Percentiles rank a stretch among this genome's conserved stretches.
phyloP scores from a whole-genome alignment of 2,113 vertebrate species.

The Rana temporaria region DNA sequence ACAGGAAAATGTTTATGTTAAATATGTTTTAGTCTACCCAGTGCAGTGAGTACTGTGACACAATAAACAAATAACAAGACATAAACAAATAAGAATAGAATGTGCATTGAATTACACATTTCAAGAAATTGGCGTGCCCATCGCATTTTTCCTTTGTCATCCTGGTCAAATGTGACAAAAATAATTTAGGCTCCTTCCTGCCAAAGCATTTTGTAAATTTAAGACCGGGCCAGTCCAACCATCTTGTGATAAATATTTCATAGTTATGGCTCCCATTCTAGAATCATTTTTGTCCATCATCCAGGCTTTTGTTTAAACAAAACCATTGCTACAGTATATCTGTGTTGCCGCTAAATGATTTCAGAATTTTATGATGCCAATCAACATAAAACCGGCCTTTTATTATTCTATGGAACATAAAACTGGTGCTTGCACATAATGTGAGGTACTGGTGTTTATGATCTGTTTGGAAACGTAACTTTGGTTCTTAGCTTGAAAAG shows the following conservation, averaged over 20 bases:
- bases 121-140: slow-evolving; percentile 36
- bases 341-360: neutral
- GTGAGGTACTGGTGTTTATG: slow-evolving; percentile 2
- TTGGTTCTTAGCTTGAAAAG: neutral
- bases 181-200: slow-evolving; percentile 38
- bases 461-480: neutral
- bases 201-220: slow-evolving; percentile 37
- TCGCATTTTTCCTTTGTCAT: slow-evolving; percentile 53
- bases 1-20: slow-evolving; percentile 20
- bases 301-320: slow-evolving; percentile 40
- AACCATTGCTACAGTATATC: slow-evolving; percentile 4
- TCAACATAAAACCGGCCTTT: neutral
- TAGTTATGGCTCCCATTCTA: slow-evolving; percentile 12
- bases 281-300: slow-evolving; percentile 3
- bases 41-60: slow-evolving; percentile 33
- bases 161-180: slow-evolving; percentile 52
- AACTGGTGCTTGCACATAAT: slow-evolving; percentile 12
- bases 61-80: slow-evolving; percentile 41
- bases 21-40: slow-evolving; percentile 16
- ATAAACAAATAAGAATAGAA: slow-evolving; percentile 52
- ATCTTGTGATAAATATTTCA: slow-evolving; percentile 45
- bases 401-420: neutral
- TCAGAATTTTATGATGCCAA: slow-evolving; percentile 10
- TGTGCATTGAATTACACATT: slow-evolving; percentile 49
- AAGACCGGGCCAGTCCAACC: slow-evolving; percentile 40